Base-by-base conservation (phyloP, 1,140 invertebrate species). In the Heterodera schachtii region DNA sequence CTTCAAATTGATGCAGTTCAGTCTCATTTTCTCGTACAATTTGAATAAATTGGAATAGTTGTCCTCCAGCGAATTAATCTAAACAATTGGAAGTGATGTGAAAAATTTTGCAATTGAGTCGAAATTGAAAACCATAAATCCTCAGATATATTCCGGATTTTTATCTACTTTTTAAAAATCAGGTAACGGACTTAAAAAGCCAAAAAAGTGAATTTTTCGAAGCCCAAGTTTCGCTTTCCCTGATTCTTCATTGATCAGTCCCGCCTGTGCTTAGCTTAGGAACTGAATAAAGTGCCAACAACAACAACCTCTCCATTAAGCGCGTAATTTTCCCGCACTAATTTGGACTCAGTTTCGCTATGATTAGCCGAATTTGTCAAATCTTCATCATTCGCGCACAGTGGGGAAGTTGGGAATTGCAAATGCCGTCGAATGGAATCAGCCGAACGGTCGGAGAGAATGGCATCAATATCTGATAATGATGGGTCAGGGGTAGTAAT, bases 11-110 rank as follows among this genome's bases (percentile, higher is more conserved):
- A 82, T 31, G 47, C 79, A 82, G 73, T 80, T 82, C n/a, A 80
- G 69, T n/a, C 81, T 47, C 80, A 82, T 41, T 44, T 82, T 82
- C 21, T 82, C 69, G 75, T 82, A 82, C 21, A 43, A 44, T 64
- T 80, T 82, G 47, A 74, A 82, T n/a, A 82, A 21, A 52, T 82
- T 78, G 21, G 81, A 75, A 70, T 82, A 82, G 52, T 82, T 82
- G n/a, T 57, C 75, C 74, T 82, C 81, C n/a, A 81, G 78, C 11
- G 79, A 81, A 73, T 73, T 43, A 13, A 81, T 46, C 69, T 71
- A 43, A 8, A 31, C 31, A 31, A 31, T 31, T 31, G 31, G 31
- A 31, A 0, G 31, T 31, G 31, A 0, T 31, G 31, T 31, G 31
- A 31, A n/a, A n/a, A n/a, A 31, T 31, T 31, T 31, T 31, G 31